Percentiles rank a stretch among this genome's conserved stretches.
phyloP scores from a whole-genome alignment of 2,797 vertebrate genomes.

The Neosalanx taihuensis region DNA sequence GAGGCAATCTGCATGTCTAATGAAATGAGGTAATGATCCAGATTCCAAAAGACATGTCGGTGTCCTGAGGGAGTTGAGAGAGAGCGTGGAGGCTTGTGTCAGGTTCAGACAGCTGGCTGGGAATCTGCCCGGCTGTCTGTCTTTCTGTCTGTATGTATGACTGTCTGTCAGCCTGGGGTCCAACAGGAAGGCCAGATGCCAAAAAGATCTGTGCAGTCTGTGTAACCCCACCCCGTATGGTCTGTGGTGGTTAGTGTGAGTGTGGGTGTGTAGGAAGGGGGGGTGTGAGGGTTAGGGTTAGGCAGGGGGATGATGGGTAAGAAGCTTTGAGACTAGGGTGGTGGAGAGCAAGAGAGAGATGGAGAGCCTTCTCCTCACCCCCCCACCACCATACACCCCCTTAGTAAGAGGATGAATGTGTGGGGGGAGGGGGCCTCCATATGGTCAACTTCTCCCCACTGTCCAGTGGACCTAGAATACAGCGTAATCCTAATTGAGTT shows the following conservation, averaged over 20 bases:
- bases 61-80: constrained; percentile 1
- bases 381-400: background rate
- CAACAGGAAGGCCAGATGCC: constrained; percentile 47
- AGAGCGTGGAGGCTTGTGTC: background rate
- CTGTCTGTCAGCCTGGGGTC: constrained; percentile 20
- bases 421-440: background rate
- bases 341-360: background rate
- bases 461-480: background rate
- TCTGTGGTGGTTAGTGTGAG: background rate
- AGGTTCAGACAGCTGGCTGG: constrained; percentile 20
- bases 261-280: constrained; percentile 23
- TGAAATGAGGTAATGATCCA: constrained; percentile 2
- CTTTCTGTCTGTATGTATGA: too few species aligned
- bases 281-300: constrained; percentile 4
- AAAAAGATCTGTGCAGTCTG: constrained; percentile 38
- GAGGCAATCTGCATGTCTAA: constrained; percentile 4
- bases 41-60: background rate
- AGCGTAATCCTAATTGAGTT: background rate
- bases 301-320: background rate
- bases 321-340: background rate
- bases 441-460: constrained; percentile 7
- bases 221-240: background rate
- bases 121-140: constrained; percentile 16
- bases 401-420: constrained; percentile 8
- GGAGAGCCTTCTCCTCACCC: background rate